Evolutionary conservation across 2,888 invertebrate species (phyloP).

Genomic region (Hypomecis punctinalis): DNA sequence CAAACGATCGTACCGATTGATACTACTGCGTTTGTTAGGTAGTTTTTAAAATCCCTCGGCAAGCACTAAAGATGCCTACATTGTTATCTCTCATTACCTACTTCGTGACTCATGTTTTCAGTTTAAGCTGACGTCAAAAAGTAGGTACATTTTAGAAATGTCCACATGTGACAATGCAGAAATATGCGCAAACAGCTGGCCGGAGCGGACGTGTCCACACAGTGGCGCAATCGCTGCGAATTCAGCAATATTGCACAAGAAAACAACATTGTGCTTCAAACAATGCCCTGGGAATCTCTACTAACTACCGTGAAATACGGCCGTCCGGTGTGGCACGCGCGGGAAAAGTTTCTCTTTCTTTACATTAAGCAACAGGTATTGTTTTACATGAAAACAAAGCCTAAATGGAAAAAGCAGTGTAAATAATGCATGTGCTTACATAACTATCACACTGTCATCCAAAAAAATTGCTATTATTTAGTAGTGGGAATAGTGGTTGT

Average conservation of each 20-base stretch:
- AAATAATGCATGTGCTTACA: too few species aligned
- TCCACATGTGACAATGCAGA: slow-evolving; percentile 63
- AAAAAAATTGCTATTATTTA: too few species aligned
- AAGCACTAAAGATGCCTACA: background rate
- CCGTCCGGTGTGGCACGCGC: slow-evolving; percentile 5
- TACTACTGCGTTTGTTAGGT: too few species aligned
- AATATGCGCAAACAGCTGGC: slow-evolving; percentile 59
- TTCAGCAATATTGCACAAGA: slow-evolving; percentile 79
- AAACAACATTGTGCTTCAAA: slow-evolving; percentile 76
- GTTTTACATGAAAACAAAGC: background rate
- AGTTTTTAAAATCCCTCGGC: background rate
- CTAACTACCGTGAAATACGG: slow-evolving; percentile 56
- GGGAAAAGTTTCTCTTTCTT: background rate
- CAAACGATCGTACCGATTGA: too few species aligned
- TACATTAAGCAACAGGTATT: too few species aligned
- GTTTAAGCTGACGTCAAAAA: slow-evolving; percentile 13
- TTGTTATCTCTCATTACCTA: slow-evolving; percentile 3
- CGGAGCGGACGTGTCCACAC: slow-evolving; percentile 66
- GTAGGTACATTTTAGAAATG: slow-evolving; percentile 52
- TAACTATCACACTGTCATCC: too few species aligned
- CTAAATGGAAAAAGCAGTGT: background rate
- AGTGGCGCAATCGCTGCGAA: slow-evolving; percentile 74
- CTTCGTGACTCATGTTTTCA: slow-evolving; percentile 28
- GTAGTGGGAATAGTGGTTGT: too few species aligned
- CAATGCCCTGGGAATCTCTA: slow-evolving; percentile 72